phyloP scores from a whole-genome alignment of 2,797 vertebrate genomes.

The Characodon lateralis region DNA sequence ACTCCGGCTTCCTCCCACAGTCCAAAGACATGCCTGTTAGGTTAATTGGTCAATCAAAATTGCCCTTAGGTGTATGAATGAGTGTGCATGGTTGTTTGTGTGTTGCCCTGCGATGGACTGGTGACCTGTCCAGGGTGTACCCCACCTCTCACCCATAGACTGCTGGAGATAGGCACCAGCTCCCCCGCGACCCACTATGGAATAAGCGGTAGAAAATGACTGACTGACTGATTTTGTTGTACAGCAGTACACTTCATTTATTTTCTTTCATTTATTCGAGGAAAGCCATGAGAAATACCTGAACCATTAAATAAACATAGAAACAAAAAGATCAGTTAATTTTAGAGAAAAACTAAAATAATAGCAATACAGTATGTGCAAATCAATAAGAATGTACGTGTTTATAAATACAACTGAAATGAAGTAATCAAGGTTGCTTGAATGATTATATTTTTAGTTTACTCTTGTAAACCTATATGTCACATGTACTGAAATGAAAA shows the following conservation, averaged over 20 bases:
- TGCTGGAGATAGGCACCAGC: no score
- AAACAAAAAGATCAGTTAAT: neutral
- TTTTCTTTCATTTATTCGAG: neutral
- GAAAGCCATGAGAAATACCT: neutral
- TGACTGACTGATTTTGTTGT: neutral
- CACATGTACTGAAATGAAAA: constrained; percentile 12
- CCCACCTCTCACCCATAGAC: no score
- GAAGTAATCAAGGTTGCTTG: constrained; percentile 8
- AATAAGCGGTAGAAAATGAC: no score
- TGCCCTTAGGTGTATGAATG: no score
- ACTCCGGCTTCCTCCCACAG: no score
- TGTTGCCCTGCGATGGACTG: no score
- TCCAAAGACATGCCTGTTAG: no score
- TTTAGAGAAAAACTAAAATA: neutral
- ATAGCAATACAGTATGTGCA: neutral
- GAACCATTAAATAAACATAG: neutral
- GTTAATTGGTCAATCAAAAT: no score
- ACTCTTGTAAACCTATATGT: constrained; percentile 3
- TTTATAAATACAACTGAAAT: neutral
- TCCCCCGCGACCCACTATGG: no score
- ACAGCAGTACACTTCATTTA: neutral
- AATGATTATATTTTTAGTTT: constrained; percentile 34
- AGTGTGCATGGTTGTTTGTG: no score
- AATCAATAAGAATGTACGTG: neutral
- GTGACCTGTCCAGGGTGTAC: no score